Evolutionary conservation across 2,113 vertebrate species (phyloP), one percentile per base, ranked within the genome.

Genomic region (Chionodraco myersi): DNA sequence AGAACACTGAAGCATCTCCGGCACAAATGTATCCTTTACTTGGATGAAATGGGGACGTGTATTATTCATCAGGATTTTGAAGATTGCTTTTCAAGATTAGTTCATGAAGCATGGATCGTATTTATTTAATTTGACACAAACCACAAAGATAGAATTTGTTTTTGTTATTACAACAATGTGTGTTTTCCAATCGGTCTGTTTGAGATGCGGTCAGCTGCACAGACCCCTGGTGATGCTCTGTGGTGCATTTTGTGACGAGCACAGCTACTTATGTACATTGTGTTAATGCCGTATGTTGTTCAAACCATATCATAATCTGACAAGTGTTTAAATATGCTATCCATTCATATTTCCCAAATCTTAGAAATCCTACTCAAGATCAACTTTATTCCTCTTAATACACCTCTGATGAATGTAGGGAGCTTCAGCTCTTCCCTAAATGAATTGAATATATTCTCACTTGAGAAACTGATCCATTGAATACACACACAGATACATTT

Each of bases 181-280:
- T 41, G 36, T 41, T 41, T 41, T 41, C 36, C 36, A 41, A 41
- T 41, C 6, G 6, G 36, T 41, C 36, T 41, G 7, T 41, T 41
- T 41, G 36, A 41, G 6, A 41, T 41, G 36, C 36, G 36, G 7
- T 41, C 36, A 41, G 30, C 36, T 41, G 36, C 36, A 41, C 36
- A 41, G 36, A 41, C 36, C 36, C 36, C 36, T 41, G 36, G 36
- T 41, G 5, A 78, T 30, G 26, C 41, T 34, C 21, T 6, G 2
- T 8, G 51, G 15, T 52, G 48, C 62, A 21, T 76, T 68, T 1
- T 34, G 12, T 59, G n/a, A 84, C 62, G 68, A 85, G 72, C 73
- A 88, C 76, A 85, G 64, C 62, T n/a, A 53, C 11, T 59, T 21
- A 10, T 85, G 75, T 73, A 67, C 23, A 45, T 34, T 56, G 57